A percentile compares a stretch with the other conserved stretches of the same genome.
phyloP scores from a whole-genome alignment of 1,140 invertebrate genomes.

The Ips typographus region DNA sequence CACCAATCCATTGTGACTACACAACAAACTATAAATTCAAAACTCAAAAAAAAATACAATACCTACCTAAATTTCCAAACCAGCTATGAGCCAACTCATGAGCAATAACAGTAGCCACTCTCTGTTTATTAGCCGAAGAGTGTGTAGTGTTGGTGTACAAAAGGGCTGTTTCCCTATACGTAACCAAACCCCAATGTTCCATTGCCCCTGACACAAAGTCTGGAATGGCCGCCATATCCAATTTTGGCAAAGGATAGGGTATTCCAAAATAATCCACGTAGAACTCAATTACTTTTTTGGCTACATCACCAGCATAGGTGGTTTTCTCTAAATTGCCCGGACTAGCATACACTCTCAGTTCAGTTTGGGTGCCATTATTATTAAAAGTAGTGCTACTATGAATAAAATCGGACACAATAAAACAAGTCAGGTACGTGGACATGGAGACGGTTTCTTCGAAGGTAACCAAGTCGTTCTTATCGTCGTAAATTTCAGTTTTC shows the following conservation, averaged over 20 bases:
- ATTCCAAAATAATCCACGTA: slow-evolving; percentile 87
- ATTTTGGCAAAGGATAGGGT: slow-evolving; percentile 82
- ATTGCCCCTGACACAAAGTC: slow-evolving; percentile 95
- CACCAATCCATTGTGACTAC: slow-evolving; percentile 89
- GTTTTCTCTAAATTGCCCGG: slow-evolving; percentile 74
- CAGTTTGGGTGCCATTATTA: slow-evolving; percentile 57
- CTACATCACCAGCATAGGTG: slow-evolving; percentile 75
- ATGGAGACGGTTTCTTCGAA: slow-evolving; percentile 84
- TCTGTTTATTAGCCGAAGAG: slow-evolving; percentile 73
- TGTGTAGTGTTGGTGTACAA: slow-evolving; percentile 69
- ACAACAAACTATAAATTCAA: not conserved
- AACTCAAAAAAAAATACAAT: not conserved
- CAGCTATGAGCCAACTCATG: slow-evolving; percentile 94
- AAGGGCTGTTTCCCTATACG: slow-evolving; percentile 80
- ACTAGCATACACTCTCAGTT: slow-evolving; percentile 73
- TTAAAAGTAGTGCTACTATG: slow-evolving; percentile 57
- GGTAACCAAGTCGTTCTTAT: slow-evolving; percentile 44
- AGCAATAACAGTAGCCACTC: slow-evolving; percentile 77
- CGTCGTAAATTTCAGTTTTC: slow-evolving; percentile 31
- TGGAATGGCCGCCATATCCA: slow-evolving; percentile 93
- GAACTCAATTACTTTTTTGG: slow-evolving; percentile 77
- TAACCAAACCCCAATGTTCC: slow-evolving; percentile 92
- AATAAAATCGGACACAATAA: slow-evolving; percentile 88
- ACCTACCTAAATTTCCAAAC: slow-evolving; percentile 81
- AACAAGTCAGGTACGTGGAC: slow-evolving; percentile 90